Percentiles rank a stretch among this genome's conserved stretches.
phyloP scores from a whole-genome alignment of 2,888 invertebrate genomes.

The Aethes cnicana region DNA sequence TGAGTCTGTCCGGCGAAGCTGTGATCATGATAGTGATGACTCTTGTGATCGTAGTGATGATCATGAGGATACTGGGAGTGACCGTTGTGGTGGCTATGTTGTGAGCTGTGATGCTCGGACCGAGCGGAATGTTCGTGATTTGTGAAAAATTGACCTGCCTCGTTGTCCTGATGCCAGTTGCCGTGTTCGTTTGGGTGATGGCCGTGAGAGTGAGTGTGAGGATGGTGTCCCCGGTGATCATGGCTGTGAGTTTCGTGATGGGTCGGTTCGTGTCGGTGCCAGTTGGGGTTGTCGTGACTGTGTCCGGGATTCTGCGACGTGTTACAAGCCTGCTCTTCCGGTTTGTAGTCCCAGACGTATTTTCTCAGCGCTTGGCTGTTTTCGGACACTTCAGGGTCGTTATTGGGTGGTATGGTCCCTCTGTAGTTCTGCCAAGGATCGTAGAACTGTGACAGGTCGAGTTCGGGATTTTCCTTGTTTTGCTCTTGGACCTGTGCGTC shows the following conservation, averaged over 20 bases:
- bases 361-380: slow-evolving; percentile 58
- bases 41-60: slow-evolving; percentile 35
- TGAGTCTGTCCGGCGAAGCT: slow-evolving; percentile 32
- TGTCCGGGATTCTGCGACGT: slow-evolving; percentile 35
- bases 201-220: slow-evolving; percentile 30
- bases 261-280: slow-evolving; percentile 29
- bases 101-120: slow-evolving; percentile 32
- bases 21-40: slow-evolving; percentile 30
- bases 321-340: slow-evolving; percentile 31
- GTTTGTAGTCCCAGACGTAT: slow-evolving; percentile 61
- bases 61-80: slow-evolving; percentile 34
- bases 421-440: slow-evolving; percentile 91
- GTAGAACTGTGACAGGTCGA: slow-evolving; percentile 60
- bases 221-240: slow-evolving; percentile 33
- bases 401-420: slow-evolving; percentile 69
- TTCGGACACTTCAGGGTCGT: slow-evolving; percentile 45
- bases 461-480: slow-evolving; percentile 42
- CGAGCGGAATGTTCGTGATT: slow-evolving; percentile 18
- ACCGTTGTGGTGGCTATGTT: slow-evolving; percentile 36
- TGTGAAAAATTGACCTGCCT: slow-evolving; percentile 27
- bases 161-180: slow-evolving; percentile 17
- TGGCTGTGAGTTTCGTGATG: slow-evolving; percentile 30
- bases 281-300: slow-evolving; percentile 32
- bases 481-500: slow-evolving; percentile 49
- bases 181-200: slow-evolving; percentile 36